Evolutionary conservation across 53 echinoderm and acorn worm species (phyloP), one percentile per base, ranked within the genome.

Genomic region (Patiria pectinifera): DNA sequence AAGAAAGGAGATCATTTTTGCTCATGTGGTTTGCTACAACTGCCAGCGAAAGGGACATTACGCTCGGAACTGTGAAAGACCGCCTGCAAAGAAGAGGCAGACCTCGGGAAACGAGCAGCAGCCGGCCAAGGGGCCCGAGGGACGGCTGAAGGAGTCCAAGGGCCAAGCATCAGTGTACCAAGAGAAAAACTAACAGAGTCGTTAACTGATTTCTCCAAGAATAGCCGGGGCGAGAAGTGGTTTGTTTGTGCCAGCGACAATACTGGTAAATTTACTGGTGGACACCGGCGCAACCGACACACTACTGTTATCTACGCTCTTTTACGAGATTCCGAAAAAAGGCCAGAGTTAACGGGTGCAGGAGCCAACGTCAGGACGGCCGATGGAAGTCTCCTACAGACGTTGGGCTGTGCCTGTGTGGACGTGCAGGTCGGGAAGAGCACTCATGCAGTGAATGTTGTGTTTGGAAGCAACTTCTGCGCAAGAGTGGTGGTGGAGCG

Each of bases 271-370:
- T 11, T 66, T 69, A 45, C 69, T 85, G 18, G 69, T 85, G 3
- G 85, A 85, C 66, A 85, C 85, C 3, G 85, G 85, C 12, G 63
- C 85, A 16, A 85, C 85, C 6, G 66, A 69, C 62, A 85, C 85
- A 14, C 7, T 85, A 9, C 44, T 85, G 3, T 66, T 11, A n/a
- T 62, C 85, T 7, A 25, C n/a, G 7, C 47, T 85, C 3, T 85
- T 49, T 15, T 60, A 62, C 11, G 26, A 66, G 16, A 85, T 85
- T 0, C 70, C 85, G 26, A 35, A n/a, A n/a, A n/a, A n/a, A n/a
- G n/a, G n/a, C n/a, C n/a, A n/a, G n/a, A n/a, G n/a, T n/a, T n/a
- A n/a, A n/a, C n/a, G n/a, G n/a, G n/a, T n/a, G n/a, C n/a, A n/a
- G n/a, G n/a, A n/a, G n/a, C n/a, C n/a, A n/a, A n/a, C n/a, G n/a